Conservation (phyloP, 2,113 vertebrate species). For the Chunga burmeisteri region DNA sequence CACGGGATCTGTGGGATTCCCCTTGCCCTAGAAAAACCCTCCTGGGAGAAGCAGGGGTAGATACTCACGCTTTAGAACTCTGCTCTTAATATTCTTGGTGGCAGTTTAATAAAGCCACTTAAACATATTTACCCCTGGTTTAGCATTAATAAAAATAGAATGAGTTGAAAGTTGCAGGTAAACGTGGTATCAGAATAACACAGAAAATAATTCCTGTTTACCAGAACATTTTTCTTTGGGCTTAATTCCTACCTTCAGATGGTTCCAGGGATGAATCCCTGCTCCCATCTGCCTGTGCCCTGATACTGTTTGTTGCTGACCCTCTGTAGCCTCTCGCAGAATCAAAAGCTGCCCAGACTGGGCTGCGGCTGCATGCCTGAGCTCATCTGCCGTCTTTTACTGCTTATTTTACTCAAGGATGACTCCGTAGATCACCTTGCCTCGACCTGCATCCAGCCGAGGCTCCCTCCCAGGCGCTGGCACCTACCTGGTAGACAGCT, state of each 20-base stretch:
- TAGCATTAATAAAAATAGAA: neutral
- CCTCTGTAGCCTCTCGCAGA: neutral
- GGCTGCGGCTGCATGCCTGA: neutral
- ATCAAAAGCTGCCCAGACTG: neutral
- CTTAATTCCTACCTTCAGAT: neutral
- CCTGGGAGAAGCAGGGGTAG: neutral
- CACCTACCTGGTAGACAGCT: neutral
- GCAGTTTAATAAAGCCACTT: neutral
- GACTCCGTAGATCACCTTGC: neutral
- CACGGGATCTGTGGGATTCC: neutral
- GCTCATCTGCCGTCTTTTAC: neutral
- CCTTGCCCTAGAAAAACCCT: neutral
- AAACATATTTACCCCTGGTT: neutral
- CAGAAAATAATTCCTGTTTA: neutral
- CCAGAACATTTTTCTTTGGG: neutral
- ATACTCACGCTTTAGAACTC: neutral
- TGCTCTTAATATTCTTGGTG: neutral
- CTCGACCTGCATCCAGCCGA: fast-evolving
- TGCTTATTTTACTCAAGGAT: neutral
- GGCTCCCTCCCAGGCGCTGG: neutral
- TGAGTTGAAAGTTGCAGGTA: neutral
- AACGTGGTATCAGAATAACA: fast-evolving
- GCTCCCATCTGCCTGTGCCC: neutral
- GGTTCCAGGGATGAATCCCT: neutral
- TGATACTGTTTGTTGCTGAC: neutral